Percentiles rank a stretch among this genome's conserved stretches.
Conservation (phyloP, 1,140 invertebrate genomes). For the Schlechtendalia chinensis region DNA sequence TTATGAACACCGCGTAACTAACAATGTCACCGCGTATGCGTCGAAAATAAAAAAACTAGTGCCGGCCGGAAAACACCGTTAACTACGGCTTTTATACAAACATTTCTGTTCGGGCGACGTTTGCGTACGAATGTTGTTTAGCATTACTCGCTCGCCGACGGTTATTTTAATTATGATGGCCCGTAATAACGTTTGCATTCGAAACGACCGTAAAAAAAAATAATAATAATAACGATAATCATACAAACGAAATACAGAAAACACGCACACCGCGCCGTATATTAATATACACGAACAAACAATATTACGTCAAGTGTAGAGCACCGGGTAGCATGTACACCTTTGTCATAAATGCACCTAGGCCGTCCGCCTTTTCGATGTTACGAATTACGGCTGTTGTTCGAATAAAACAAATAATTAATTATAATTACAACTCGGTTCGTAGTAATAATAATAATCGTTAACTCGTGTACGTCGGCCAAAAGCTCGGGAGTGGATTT, state of each 20-base stretch:
- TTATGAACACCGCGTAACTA: too few species aligned
- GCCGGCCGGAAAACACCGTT: too few species aligned
- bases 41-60: too few species aligned
- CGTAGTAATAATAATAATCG: background rate
- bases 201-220: background rate
- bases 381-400: constrained; percentile 17
- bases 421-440: background rate
- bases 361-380: constrained; percentile 24
- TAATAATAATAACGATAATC: background rate
- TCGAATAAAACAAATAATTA: constrained; percentile 30
- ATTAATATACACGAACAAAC: too few species aligned
- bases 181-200: background rate
- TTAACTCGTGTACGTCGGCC: background rate
- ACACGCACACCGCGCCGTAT: background rate
- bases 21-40: too few species aligned
- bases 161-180: background rate
- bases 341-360: constrained; percentile 10
- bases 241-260: background rate
- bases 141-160: background rate
- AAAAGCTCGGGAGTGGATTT: background rate
- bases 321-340: background rate
- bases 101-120: too few species aligned
- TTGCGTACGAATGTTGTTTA: too few species aligned
- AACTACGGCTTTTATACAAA: too few species aligned
- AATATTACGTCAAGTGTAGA: too few species aligned